These are phyloP conservation scores for Tetraodon nigroviridis DNA, from an alignment of 2,113 vertebrate genomes.

Conservation along the genomic window DNA sequence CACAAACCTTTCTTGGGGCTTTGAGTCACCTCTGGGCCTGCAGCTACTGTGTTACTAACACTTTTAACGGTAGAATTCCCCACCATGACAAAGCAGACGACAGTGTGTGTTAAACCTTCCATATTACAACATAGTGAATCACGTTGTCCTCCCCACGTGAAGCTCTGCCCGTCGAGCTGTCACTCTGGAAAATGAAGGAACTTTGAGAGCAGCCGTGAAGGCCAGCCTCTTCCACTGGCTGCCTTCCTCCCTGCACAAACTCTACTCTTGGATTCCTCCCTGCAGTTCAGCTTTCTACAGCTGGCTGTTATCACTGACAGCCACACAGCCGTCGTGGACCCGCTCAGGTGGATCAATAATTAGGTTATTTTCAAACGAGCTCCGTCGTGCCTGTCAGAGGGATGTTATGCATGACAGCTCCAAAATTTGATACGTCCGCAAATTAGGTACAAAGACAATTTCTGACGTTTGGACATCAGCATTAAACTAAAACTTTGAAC, in stretches of 20 bases:
- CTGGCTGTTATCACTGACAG: conserved; percentile 24
- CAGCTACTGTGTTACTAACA: not conserved
- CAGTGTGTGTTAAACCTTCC: conserved; percentile 13
- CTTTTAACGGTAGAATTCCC: conserved; percentile 7
- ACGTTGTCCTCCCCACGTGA: conserved; percentile 35
- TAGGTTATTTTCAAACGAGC: conserved; percentile 26
- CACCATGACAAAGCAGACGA: conserved; percentile 3
- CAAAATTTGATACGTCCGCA: conserved; percentile 2
- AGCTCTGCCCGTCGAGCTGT: conserved; percentile 22
- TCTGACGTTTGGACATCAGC: no score
- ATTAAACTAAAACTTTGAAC: no score
- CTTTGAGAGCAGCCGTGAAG: conserved; percentile 1
- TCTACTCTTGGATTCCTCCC: no score
- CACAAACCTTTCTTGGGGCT: not conserved
- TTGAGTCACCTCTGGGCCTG: conserved; percentile 1
- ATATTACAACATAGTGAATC: conserved; percentile 29
- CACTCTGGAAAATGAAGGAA: conserved; percentile 1
- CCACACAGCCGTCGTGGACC: conserved; percentile 12
- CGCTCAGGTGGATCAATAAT: conserved; percentile 30
- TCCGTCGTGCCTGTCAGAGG: not conserved
- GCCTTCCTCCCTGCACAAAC: conserved; percentile 13
- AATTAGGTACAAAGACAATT: no score
- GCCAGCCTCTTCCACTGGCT: conserved; percentile 15
- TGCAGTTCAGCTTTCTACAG: no score
- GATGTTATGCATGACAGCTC: conserved; percentile 6